Evolutionary conservation across 2,113 vertebrate species (phyloP).

Genomic region (Cacatua alba): DNA sequence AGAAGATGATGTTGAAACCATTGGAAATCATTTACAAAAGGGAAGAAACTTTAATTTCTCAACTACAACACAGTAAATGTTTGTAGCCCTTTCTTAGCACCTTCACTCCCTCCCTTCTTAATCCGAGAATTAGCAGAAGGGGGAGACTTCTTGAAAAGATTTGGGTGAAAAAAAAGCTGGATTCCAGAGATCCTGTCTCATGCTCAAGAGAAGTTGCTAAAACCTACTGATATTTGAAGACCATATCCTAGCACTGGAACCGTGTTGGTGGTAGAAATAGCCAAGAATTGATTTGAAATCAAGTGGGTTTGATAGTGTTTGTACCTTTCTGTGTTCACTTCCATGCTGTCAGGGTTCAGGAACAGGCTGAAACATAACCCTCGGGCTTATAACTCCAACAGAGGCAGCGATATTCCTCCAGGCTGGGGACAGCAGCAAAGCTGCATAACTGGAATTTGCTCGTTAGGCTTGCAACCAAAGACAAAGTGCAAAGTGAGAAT

Average conservation of each 20-base stretch:
- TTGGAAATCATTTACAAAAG: neutral
- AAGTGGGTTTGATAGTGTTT: neutral
- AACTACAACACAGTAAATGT: neutral
- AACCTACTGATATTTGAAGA: neutral
- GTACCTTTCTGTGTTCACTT: neutral
- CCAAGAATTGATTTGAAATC: neutral
- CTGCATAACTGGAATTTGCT: neutral
- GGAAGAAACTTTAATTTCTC: neutral
- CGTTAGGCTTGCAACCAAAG: neutral
- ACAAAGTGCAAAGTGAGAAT: neutral
- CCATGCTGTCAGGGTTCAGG: neutral
- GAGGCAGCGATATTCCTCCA: neutral
- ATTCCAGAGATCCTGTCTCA: neutral
- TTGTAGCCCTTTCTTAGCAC: neutral
- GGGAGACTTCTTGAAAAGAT: neutral
- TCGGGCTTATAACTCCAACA: neutral
- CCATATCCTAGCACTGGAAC: neutral
- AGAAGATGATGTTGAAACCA: neutral
- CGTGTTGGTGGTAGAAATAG: neutral
- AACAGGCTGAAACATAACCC: neutral
- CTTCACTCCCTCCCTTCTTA: neutral
- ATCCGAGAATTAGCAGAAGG: neutral
- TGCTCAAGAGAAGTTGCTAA: neutral
- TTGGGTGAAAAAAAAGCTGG: neutral
- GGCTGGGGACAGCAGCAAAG: neutral